Evolutionary conservation across 1,140 invertebrate species (phyloP), one percentile per base, ranked within the genome.

Genomic region (Eurosta solidaginis): DNA sequence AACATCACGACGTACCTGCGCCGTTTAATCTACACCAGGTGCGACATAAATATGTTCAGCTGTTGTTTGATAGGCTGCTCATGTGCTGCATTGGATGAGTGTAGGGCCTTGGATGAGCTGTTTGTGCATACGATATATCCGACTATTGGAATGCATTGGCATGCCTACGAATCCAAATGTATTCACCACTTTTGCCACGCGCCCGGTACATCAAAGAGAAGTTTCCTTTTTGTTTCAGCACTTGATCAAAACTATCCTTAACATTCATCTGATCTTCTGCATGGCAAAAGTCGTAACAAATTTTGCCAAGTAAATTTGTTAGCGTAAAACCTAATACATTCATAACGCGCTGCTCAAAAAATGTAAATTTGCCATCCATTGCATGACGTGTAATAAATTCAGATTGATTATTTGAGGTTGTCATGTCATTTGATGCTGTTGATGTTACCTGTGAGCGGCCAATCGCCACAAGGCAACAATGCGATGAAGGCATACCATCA

Each of bases 111-210:
- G 52, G 95, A 94, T 27, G 94, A 93, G 59, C 95, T 95, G 88
- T 98, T 98, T 73, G 96, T 99, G 89, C 96, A 98, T 9, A 99
- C 96, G 84, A 99, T 98, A 86, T 98, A 99, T 87, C 99, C 97
- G 5, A 99, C 95, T 80, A 98, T 97, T 85, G 90, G 85, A 99
- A 99, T 52, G 97, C 96, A 89, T 97, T 98, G 9, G 96, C 96
- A 29, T 95, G 97, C 6, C 97, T 99, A 82, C 97, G 92, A 45
- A 99, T 88, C 96, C 96, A 98, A 22, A 98, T n/a, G n/a, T n/a
- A n/a, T n/a, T n/a, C n/a, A n/a, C n/a, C n/a, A n/a, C n/a, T n/a
- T n/a, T n/a, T n/a, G n/a, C n/a, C n/a, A n/a, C n/a, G n/a, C n/a
- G n/a, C n/a, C n/a, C n/a, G n/a, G n/a, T n/a, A n/a, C n/a, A n/a